Percentiles rank a stretch among this genome's conserved stretches.
These are phyloP conservation scores for Dicyrtoma fusca DNA, from an alignment of 2,888 invertebrate species.

Conservation along the genomic window DNA sequence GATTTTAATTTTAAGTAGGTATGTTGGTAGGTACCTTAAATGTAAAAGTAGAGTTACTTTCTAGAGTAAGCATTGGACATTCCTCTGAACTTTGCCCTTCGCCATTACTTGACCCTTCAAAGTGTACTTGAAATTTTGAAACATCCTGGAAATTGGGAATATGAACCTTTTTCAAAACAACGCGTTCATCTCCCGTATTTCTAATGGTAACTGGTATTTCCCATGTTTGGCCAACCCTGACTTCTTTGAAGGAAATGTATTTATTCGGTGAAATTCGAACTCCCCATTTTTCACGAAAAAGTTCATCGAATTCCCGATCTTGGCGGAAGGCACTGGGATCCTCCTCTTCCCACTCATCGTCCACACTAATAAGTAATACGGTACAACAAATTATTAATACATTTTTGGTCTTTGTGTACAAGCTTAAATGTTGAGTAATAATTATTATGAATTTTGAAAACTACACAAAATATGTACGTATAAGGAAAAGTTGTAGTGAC, in stretches of 20 bases:
- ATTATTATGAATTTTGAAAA: no score
- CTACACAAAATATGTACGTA: neutral
- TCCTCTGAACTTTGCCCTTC: conserved; percentile 46
- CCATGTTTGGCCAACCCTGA: conserved; percentile 32
- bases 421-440: no score
- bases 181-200: conserved; percentile 31
- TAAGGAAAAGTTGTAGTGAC: neutral
- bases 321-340: neutral
- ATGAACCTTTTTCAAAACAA: conserved; percentile 23
- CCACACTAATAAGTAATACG: no score
- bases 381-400: no score
- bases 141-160: conserved; percentile 42
- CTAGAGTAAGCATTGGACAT: conserved; percentile 60
- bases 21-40: no score
- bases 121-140: conserved; percentile 40
- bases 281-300: conserved; percentile 42
- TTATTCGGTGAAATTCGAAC: conserved; percentile 40
- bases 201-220: conserved; percentile 34
- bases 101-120: no score
- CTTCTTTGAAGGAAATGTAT: conserved; percentile 27
- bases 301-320: conserved; percentile 22
- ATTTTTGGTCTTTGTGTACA: no score
- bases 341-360: conserved; percentile 9
- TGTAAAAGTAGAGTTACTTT: conserved; percentile 61
- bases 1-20: no score